Evolutionary conservation across 2,113 vertebrate species (phyloP), one percentile per base, ranked within the genome.

Genomic region (Phylloscopus trochiloides): DNA sequence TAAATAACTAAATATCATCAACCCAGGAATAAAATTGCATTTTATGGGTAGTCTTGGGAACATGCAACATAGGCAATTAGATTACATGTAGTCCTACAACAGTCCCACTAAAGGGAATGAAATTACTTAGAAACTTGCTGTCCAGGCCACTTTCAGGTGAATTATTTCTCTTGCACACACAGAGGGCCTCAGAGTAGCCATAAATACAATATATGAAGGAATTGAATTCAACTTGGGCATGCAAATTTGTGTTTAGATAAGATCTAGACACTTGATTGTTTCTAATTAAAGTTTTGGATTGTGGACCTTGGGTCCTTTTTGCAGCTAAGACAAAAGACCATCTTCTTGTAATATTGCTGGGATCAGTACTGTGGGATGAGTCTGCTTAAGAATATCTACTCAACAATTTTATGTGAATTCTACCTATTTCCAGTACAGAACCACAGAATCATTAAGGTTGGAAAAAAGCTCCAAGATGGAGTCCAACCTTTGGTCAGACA

Each of bases 1-100:
- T 93, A 94, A 96, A 95, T 95, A 91, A 93, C 63, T 66, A 67
- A 87, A 70, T 95, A 59, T 70, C 71, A 94, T 88, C 91, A 68
- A 55, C 52, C n/a, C 75, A 89, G 57, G 81, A 57, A 72, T 82
- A 91, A 92, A 92, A 90, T 86, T 88, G 48, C 70, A 51, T 92
- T 96, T 97, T 95, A 89, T 82, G 63, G 29, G 58, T 88, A 68
- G 70, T 78, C 88, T 78, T 90, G 75, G 47, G 90, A 95, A 84
- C 40, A 72, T 29, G 32, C 16, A 86, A 91, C n/a, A 18, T 26
- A 42, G 22, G 52, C 40, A 88, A 95, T 91, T 88, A 50, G 84
- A 95, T 96, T 97, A 95, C 29, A 24, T 78, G 57, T 75, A 75
- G 63, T 91, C 70, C 61, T 90, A 88, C 32, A 88, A 52, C 12